Conservation (phyloP, 2,113 vertebrate species). For the Neodontobutis hainanensis region DNA sequence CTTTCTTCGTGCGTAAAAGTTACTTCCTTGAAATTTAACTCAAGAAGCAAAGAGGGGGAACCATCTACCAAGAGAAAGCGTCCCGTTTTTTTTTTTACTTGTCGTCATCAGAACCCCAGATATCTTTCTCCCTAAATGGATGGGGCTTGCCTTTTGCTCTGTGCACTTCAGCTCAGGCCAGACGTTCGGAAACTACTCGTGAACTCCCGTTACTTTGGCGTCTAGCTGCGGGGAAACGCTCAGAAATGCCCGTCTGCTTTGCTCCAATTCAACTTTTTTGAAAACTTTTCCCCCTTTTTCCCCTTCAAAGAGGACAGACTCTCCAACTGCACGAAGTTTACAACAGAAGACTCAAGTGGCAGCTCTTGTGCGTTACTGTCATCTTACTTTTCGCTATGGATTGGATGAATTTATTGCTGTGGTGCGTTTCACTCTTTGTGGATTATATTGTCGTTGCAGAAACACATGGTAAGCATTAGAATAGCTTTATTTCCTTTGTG, state of each 20-base stretch:
- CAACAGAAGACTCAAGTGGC: conserved; percentile 63
- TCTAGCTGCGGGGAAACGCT: conserved; percentile 46
- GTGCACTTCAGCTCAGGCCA: conserved; percentile 76
- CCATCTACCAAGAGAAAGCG: conserved; percentile 11
- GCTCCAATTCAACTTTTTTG: conserved; percentile 60
- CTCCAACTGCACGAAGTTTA: conserved; percentile 42
- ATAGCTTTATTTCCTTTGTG: background rate
- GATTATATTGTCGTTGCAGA: conserved; percentile 71
- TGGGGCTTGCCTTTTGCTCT: conserved; percentile 70
- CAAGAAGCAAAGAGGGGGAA: conserved; percentile 29
- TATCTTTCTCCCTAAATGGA: conserved; percentile 74
- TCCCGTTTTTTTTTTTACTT: conserved; percentile 39
- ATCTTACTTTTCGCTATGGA: conserved; percentile 68
- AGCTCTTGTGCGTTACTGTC: conserved; percentile 43
- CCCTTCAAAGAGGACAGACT: conserved; percentile 45
- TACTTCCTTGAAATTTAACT: conserved; percentile 28
- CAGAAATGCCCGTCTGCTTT: conserved; percentile 65
- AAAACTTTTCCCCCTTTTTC: conserved; percentile 51
- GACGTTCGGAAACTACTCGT: conserved; percentile 72
- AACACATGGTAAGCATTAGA: conserved; percentile 70
- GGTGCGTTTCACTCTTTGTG: conserved; percentile 74
- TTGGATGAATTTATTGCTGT: conserved; percentile 75
- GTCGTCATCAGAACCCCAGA: background rate
- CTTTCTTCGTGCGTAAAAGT: conserved; percentile 56
- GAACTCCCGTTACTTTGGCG: conserved; percentile 67